phyloP scores from a whole-genome alignment of 2,888 invertebrate species.

The Leucania comma region DNA sequence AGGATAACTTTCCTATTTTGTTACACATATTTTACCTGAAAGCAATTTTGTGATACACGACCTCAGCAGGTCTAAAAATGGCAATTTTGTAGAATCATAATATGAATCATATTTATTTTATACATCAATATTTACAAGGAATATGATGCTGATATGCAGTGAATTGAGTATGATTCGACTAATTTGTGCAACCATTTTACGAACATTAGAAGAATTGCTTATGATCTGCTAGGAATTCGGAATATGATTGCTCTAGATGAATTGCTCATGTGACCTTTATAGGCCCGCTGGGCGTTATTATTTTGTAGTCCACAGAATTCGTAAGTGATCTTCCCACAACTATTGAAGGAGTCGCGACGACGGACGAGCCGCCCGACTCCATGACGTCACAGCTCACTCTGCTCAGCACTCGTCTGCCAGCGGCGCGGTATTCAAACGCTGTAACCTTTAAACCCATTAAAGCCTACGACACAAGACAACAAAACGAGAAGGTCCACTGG shows the following conservation, averaged over 20 bases:
- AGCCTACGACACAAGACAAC: not conserved
- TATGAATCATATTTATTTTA: too few relatives aligned
- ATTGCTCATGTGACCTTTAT: too few relatives aligned
- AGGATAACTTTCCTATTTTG: conserved; percentile 15
- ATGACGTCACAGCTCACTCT: conserved; percentile 14
- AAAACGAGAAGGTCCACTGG: conserved; percentile 19
- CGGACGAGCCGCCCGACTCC: not conserved
- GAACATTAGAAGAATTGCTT: too few relatives aligned
- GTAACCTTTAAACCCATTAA: conserved; percentile 45
- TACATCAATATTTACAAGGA: too few relatives aligned
- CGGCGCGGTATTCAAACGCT: conserved; percentile 14
- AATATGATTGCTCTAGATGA: too few relatives aligned
- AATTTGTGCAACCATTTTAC: too few relatives aligned
- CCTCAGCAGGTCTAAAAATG: too few relatives aligned
- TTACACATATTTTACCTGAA: conserved; percentile 13
- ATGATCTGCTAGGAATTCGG: too few relatives aligned
- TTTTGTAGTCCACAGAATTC: conserved; percentile 4
- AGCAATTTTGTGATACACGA: conserved; percentile 19
- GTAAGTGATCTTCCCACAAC: not conserved
- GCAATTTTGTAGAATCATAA: too few relatives aligned
- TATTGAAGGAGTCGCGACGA: too few relatives aligned
- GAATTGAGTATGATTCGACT: too few relatives aligned
- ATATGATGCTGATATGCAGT: too few relatives aligned
- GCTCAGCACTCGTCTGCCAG: conserved; percentile 1
- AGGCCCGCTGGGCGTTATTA: not conserved